These are phyloP conservation scores for Glaucidium brasilianum DNA, from an alignment of 2,113 vertebrate species.

Conservation along the genomic window DNA sequence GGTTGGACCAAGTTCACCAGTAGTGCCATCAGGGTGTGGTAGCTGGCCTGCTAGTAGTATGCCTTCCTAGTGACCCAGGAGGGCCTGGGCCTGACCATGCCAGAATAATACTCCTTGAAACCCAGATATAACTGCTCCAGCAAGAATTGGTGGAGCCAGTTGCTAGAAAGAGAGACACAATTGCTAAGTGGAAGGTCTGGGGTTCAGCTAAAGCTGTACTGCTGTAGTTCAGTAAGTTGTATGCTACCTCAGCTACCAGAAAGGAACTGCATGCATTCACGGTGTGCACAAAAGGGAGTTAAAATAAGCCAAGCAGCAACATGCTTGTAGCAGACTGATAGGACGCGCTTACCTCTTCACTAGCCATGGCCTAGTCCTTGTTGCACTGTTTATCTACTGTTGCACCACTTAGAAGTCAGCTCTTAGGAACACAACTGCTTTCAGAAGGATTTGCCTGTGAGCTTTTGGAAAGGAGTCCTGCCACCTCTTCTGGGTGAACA, in stretches of 20 bases:
- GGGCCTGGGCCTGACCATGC: background rate
- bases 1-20: background rate
- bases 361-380: no score
- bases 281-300: background rate
- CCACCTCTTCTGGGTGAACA: background rate
- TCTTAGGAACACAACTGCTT: background rate
- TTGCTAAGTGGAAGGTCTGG: background rate
- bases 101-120: background rate
- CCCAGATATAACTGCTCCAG: background rate
- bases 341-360: background rate
- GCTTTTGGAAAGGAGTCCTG: background rate
- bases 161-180: background rate
- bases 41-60: background rate
- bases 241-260: background rate
- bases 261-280: background rate
- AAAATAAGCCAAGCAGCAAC: background rate
- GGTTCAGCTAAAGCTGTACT: background rate
- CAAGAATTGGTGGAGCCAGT: background rate
- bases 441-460: background rate
- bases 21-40: background rate
- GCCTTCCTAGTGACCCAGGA: background rate
- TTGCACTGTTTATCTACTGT: background rate
- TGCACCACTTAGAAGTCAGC: background rate
- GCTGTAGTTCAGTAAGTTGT: background rate
- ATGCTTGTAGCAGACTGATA: background rate